phyloP scores from a whole-genome alignment of 2,797 vertebrate genomes.

The Poecilia wingei region DNA sequence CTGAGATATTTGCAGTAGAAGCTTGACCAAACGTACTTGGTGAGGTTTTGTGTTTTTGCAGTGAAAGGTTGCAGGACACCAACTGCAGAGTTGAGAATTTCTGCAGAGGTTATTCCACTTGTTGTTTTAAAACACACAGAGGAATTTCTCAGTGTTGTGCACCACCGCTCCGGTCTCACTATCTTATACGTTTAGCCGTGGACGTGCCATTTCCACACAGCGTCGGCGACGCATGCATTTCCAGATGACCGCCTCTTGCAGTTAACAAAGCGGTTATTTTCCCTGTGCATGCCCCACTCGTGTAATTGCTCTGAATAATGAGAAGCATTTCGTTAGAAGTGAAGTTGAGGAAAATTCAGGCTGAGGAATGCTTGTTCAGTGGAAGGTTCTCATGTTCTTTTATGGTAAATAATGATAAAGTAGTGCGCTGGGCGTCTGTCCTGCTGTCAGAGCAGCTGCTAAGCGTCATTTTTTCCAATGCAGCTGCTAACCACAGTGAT shows the following conservation, averaged over 20 bases:
- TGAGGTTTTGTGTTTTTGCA: no score
- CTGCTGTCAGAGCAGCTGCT: constrained; percentile 31
- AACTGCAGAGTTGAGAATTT: no score
- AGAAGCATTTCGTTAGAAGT: not conserved
- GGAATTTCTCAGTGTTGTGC: not conserved
- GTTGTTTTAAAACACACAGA: not conserved
- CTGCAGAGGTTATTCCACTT: not conserved
- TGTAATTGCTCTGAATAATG: constrained; percentile 1
- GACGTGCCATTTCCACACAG: not conserved
- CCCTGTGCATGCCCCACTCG: not conserved
- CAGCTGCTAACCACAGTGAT: constrained; percentile 58
- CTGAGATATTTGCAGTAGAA: no score
- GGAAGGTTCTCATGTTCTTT: not conserved
- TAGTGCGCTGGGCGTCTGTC: constrained; percentile 5
- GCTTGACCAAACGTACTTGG: no score
- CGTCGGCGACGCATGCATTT: not conserved
- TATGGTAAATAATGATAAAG: constrained; percentile 18
- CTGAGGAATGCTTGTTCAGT: not conserved
- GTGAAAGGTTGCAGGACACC: no score
- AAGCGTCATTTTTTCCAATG: constrained; percentile 3
- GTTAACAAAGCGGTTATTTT: not conserved
- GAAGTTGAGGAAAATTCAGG: not conserved
- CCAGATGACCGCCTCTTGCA: not conserved
- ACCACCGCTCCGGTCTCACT: not conserved
- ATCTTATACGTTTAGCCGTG: not conserved